Conservation (phyloP, 1,140 invertebrate genomes). For the Aethina tumida region DNA sequence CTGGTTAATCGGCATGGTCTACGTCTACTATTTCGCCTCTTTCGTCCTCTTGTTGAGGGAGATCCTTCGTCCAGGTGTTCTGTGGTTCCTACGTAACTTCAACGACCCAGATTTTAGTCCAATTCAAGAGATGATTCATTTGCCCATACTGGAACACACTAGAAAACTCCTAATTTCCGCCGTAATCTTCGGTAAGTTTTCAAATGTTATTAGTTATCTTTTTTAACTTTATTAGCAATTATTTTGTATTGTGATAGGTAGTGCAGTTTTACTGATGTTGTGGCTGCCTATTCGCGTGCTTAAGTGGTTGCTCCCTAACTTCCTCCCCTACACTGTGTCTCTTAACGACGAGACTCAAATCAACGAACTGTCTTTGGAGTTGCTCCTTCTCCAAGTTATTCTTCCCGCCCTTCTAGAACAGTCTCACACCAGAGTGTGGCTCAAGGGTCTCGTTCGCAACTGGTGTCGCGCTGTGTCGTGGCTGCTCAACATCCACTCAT, state of each 20-base stretch:
- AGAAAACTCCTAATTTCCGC: constrained; percentile 84
- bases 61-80: constrained; percentile 86
- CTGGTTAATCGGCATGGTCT: constrained; percentile 99
- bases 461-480: constrained; percentile 88
- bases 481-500: constrained; percentile 78
- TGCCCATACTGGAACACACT: constrained; percentile 85
- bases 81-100: constrained; percentile 94
- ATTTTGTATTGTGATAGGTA: no score
- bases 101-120: constrained; percentile 99
- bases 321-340: constrained; percentile 88
- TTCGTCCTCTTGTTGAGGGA: constrained; percentile 90
- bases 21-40: constrained; percentile 98
- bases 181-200: constrained; percentile 96
- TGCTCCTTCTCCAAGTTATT: constrained; percentile 91
- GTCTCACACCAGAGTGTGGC: constrained; percentile 85
- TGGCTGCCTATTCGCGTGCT: constrained; percentile 89
- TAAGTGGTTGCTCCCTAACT: constrained; percentile 70
- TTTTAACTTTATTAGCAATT: no score
- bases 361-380: constrained; percentile 86
- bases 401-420: constrained; percentile 93
- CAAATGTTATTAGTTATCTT: no score
- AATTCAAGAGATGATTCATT: constrained; percentile 98
- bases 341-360: constrained; percentile 67
- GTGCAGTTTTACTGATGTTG: constrained; percentile 88
- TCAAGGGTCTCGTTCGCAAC: constrained; percentile 74